phyloP scores from a whole-genome alignment of 2,113 vertebrate genomes.

The Crotalus viridis region DNA sequence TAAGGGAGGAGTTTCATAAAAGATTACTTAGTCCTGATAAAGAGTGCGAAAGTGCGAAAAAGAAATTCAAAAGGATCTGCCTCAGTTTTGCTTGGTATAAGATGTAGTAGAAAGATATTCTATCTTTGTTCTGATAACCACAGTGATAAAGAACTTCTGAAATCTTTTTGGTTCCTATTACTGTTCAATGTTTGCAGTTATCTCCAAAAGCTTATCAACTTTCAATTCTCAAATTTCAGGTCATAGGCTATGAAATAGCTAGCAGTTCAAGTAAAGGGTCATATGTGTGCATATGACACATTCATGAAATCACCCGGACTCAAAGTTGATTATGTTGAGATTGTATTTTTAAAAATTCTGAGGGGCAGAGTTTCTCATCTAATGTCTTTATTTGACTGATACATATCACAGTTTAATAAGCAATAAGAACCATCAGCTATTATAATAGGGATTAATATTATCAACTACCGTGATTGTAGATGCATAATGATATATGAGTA shows the following conservation, averaged over 20 bases:
- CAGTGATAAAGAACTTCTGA: not conserved
- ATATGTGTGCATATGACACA: not conserved
- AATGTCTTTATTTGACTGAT: not conserved
- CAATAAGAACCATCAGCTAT: not conserved
- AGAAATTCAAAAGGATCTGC: not conserved
- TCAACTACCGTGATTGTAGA: not conserved
- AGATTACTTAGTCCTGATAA: not conserved
- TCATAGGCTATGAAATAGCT: not conserved
- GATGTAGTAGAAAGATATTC: not conserved
- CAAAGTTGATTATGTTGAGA: not conserved
- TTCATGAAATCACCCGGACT: not conserved
- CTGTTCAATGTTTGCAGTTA: not conserved
- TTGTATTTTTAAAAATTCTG: not conserved
- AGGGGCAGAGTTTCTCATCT: not conserved
- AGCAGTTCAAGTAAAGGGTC: not conserved
- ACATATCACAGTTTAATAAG: not conserved
- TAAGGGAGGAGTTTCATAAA: not conserved
- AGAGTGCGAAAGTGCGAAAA: not conserved
- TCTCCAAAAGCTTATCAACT: not conserved
- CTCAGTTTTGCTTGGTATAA: not conserved
- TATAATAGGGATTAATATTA: not conserved
- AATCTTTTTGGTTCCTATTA: not conserved
- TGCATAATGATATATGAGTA: not conserved
- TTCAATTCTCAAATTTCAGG: not conserved
- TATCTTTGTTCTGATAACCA: not conserved